Base-by-base conservation (phyloP, 2,113 vertebrate species). In the Pogonocichla stellata region DNA sequence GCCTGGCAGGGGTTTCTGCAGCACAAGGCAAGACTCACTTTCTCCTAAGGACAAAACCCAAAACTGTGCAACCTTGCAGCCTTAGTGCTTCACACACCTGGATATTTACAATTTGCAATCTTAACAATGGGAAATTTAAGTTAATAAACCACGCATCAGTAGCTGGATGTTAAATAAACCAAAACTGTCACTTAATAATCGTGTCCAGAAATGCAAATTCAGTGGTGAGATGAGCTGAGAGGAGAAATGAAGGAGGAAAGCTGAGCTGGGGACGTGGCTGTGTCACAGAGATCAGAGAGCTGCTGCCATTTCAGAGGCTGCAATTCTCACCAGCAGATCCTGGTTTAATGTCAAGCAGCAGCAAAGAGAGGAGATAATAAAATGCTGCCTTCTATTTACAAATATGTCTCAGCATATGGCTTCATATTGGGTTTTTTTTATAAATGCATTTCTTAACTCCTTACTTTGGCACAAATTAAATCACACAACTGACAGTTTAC, bases 331-430 rank as follows among this genome's bases (percentile, higher is more conserved):
- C 78, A 74, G 92, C 78, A 43, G 69, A 70, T 88, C 96, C 91
- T 70, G 94, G 47, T 87, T 94, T 85, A 77, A 79, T 69, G 87
- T 90, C 94, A 88, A 75, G 86, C 33, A 93, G 92, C 50, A 93
- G 88, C 75, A 81, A 75, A 89, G 92, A 81, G 92, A 94, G 47
- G 25, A 96, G 70, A 58, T 29, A 94, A 80, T 36, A 48, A 42
- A 71, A 90, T 18, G 12, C 51, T 60, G 26, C 56, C 6, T 42
- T 74, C 74, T 64, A 38, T 70, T 94, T 90, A 78, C 62, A 92
- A 91, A 69, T 77, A 33, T 36, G 73, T 85, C 84, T 95, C 86
- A 70, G 29, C 48, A 53, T 15, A 57, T 24, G 17, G 58, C n/a
- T 88, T 70, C 16, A 8, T 15, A 47, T 54, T 22, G 33, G 12